Evolutionary conservation across 2,797 vertebrate genomes (phyloP).

Genomic region (Dryobates pubescens): DNA sequence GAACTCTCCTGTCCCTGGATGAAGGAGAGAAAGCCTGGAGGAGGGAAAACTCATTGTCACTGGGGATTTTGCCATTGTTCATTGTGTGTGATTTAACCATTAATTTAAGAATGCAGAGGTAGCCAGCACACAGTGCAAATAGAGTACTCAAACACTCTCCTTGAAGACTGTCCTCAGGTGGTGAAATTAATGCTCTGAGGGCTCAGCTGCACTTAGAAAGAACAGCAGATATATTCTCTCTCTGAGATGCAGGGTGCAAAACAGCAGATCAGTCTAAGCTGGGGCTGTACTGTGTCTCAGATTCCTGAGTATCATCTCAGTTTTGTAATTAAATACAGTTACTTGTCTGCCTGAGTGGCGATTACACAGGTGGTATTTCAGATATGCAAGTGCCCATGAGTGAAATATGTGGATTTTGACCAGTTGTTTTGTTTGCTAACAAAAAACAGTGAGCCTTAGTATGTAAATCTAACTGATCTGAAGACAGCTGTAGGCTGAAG

Average conservation of each 20-base stretch:
- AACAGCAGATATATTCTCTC: neutral
- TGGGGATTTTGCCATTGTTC: neutral
- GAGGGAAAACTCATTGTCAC: neutral
- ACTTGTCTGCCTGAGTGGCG: neutral
- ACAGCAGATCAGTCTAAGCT: neutral
- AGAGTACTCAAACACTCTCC: rapidly evolving
- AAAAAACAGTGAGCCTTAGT: neutral
- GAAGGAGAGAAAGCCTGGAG: too few relatives aligned
- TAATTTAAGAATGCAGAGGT: neutral
- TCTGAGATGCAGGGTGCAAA: neutral
- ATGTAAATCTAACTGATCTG: neutral
- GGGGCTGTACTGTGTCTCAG: neutral
- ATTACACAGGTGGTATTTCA: neutral
- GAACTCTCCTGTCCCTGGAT: too few relatives aligned
- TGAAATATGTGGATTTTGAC: neutral
- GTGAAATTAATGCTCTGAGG: neutral
- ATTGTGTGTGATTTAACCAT: rapidly evolving
- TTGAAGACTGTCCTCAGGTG: rapidly evolving
- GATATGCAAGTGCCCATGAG: neutral
- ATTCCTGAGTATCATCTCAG: neutral
- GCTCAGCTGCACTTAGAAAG: neutral
- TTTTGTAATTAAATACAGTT: neutral
- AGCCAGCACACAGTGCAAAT: neutral
- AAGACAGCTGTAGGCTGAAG: neutral
- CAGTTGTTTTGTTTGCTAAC: neutral